Base-by-base conservation (phyloP, 2,888 invertebrate genomes). In the Cetonia aurata region DNA sequence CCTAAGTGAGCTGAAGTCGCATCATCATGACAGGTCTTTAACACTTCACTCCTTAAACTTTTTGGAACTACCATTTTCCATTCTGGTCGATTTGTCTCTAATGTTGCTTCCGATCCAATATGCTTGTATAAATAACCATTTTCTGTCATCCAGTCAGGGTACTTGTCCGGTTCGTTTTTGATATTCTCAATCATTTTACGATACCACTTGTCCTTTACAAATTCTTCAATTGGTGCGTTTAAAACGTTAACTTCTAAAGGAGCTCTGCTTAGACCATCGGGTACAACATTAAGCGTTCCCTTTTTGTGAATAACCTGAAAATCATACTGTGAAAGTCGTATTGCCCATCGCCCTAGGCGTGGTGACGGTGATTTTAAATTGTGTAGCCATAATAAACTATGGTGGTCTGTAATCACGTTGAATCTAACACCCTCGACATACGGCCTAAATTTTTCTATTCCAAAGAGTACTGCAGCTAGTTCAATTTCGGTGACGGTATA, bases 401-500 rank as follows among this genome's bases (percentile, higher is more conserved):
- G 13, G 31, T 71, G 69, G 13, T 71, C 71, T 41, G 70, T 72
- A 10, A 71, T 48, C 3, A 77, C 74, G 10, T 12, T 71, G 25
- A 76, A 44, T 3, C 41, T 33, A 8, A 6, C 8, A 42, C 62
- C 67, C 53, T 75, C 75, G 9, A 74, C 33, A 70, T 74, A 79
- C 19, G 72, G 69, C 33, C 77, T 57, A 67, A 79, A 79, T 56
- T 78, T 76, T 66, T 77, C 77, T 6, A 80, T 62, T 1, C 71
- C 66, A 53, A 77, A 77, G 4, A 80, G 6, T 19, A 79, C 71
- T 1, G 75, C 77, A 4, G 78, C 66, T 48, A 75, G 69, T 70
- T 80, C 80, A 48, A 71, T 15, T 68, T 81, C 79, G 6, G 76
- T 76, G 1, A 76, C 73, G 1, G 76, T 66, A 67, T 74, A 78